Percentiles rank a stretch among this genome's conserved stretches.
These are phyloP conservation scores for Ctenoplectra terminalis DNA, from an alignment of 1,140 invertebrate genomes.

Conservation along the genomic window DNA sequence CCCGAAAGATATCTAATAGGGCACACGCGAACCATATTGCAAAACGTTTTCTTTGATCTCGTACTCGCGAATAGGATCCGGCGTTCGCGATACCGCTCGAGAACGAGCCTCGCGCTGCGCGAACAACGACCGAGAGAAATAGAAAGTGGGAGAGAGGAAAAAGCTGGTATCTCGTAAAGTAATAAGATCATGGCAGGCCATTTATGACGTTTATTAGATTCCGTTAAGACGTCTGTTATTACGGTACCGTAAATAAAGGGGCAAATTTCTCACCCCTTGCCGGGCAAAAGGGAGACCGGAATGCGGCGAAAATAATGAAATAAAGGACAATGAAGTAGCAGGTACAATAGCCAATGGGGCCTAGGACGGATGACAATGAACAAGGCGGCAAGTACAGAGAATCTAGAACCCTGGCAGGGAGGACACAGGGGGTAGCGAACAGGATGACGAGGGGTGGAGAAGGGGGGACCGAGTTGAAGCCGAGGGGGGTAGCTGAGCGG, in stretches of 20 bases:
- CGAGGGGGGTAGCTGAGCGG: constrained; percentile 67
- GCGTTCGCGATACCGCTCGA: neutral
- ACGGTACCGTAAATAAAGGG: constrained; percentile 77
- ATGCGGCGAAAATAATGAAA: constrained; percentile 77
- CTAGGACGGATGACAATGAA: constrained; percentile 50
- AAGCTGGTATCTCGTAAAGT: constrained; percentile 66
- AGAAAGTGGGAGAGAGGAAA: neutral
- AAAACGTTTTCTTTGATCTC: constrained; percentile 16
- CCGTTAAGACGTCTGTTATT: constrained; percentile 81
- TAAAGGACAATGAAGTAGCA: constrained; percentile 77
- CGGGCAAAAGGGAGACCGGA: constrained; percentile 49
- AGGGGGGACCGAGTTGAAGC: neutral
- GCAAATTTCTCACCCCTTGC: constrained; percentile 54
- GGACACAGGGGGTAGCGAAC: constrained; percentile 1
- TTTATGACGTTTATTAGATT: constrained; percentile 82
- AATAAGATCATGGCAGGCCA: constrained; percentile 72
- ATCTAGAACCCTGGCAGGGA: constrained; percentile 1
- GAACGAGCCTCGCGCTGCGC: too few relatives aligned
- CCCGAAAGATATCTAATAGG: neutral
- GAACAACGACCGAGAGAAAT: neutral
- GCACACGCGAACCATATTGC: neutral
- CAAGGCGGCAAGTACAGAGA: constrained; percentile 50
- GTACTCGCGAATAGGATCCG: neutral
- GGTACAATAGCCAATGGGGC: constrained; percentile 69
- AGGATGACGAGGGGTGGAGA: neutral